Conservation (phyloP, 2,113 vertebrate genomes). For the Myotis yumanensis region DNA sequence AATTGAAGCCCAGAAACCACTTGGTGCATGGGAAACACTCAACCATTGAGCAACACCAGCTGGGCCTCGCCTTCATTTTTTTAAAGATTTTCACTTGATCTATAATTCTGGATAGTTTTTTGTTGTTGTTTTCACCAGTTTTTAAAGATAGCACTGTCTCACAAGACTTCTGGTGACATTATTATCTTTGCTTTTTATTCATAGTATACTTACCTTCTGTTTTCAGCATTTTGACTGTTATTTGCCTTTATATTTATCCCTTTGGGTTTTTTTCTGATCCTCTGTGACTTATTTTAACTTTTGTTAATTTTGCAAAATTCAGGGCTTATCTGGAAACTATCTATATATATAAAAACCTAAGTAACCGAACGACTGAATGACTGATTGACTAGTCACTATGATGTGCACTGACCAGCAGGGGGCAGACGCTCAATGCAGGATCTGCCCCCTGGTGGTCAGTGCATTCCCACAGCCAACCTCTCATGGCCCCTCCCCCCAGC, state of each 20-base stretch:
- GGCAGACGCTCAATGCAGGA: too few relatives aligned
- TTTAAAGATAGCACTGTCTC: neutral
- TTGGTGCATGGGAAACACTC: too few relatives aligned
- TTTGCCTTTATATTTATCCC: neutral
- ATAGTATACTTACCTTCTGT: neutral
- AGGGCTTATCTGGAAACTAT: neutral
- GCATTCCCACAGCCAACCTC: too few relatives aligned
- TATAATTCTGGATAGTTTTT: neutral
- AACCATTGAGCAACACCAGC: too few relatives aligned
- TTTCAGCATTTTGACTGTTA: neutral
- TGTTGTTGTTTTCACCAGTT: neutral
- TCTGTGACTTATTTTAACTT: neutral
- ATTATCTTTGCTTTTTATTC: neutral
- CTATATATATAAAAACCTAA: too few relatives aligned
- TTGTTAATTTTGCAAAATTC: neutral
- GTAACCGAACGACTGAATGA: too few relatives aligned
- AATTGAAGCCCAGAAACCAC: too few relatives aligned
- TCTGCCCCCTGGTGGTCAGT: too few relatives aligned
- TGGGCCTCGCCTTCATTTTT: neutral
- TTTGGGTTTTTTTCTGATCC: neutral
- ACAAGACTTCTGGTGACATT: neutral
- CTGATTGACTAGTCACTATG: too few relatives aligned
- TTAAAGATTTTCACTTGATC: neutral
- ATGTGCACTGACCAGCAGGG: too few relatives aligned
- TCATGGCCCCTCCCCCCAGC: too few relatives aligned